Evolutionary conservation across 1,140 invertebrate species (phyloP).

Genomic region (Choristoneura fumiferana): DNA sequence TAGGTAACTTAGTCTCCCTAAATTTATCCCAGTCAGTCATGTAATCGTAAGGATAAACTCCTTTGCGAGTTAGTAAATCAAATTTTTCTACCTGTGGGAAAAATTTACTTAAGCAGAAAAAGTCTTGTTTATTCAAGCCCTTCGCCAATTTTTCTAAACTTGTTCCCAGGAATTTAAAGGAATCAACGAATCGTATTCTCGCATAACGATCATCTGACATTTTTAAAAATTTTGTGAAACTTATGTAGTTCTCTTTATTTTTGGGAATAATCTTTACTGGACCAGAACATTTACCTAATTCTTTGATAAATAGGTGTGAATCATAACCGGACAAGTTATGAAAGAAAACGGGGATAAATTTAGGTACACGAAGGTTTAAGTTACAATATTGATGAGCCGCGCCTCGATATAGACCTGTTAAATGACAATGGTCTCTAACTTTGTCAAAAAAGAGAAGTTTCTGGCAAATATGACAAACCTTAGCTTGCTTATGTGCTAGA

Average conservation of each 20-base stretch:
- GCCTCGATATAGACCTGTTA: slow-evolving; percentile 40
- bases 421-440: slow-evolving; percentile 43
- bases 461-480: slow-evolving; percentile 11
- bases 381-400: slow-evolving; percentile 46
- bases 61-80: slow-evolving; percentile 13
- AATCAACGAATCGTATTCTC: slow-evolving; percentile 45
- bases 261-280: slow-evolving; percentile 51
- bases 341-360: slow-evolving; percentile 54
- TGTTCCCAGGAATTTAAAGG: slow-evolving; percentile 41
- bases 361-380: slow-evolving; percentile 40
- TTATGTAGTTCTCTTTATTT: slow-evolving; percentile 51
- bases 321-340: slow-evolving; percentile 65
- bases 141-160: slow-evolving; percentile 34
- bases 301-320: slow-evolving; percentile 52
- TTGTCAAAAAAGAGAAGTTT: slow-evolving; percentile 24
- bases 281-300: slow-evolving; percentile 33
- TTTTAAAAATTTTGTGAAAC: slow-evolving; percentile 33
- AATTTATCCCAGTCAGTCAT: slow-evolving; percentile 14
- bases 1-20: slow-evolving; percentile 17
- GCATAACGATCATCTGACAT: slow-evolving; percentile 27
- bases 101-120: not conserved
- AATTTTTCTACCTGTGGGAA: slow-evolving; percentile 4
- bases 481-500: not conserved
- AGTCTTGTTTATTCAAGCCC: slow-evolving; percentile 28
- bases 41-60: slow-evolving; percentile 25